Base-by-base conservation (phyloP, 2,888 invertebrate genomes). In the Exocentrus adspersus region DNA sequence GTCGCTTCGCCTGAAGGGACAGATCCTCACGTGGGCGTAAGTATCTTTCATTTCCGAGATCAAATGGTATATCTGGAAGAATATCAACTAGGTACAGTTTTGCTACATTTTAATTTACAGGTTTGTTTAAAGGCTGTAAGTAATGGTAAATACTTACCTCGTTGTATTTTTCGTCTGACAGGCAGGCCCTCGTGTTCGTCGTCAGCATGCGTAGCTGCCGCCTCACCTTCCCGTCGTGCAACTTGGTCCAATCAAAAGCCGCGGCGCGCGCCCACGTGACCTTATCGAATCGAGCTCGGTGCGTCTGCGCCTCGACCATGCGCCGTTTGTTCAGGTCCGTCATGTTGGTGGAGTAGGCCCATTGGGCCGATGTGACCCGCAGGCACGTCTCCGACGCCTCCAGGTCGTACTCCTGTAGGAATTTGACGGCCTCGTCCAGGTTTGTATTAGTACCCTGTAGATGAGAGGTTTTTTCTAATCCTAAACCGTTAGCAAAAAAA, bases 21-120 rank as follows among this genome's bases (percentile, higher is more conserved):
- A 93, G 28, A 93, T 86, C 75, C 88, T 88, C 0, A 90, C 89
- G 14, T 88, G 87, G 63, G 90, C 88, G 82, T 92, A 93, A 20
- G 89, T 85, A 72, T 92, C 92, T 76, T 92, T 92, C 93, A 93
- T 93, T 77, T 92, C 90, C 0, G 89, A 84, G 72, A 92, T 88
- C 28, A 92, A 76, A 75, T 89, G 89, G 73, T 90, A 89, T 58
- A 91, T 86, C 92, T 92, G 82, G 1, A 83, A 81, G 71, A n/a
- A 37, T 5, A 32, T 32, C n/a, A n/a, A n/a, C n/a, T n/a, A n/a
- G n/a, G n/a, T n/a, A n/a, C n/a, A n/a, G n/a, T n/a, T n/a, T n/a
- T n/a, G n/a, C n/a, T n/a, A n/a, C n/a, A n/a, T n/a, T n/a, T n/a
- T n/a, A n/a, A n/a, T n/a, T n/a, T n/a, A n/a, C n/a, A n/a, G n/a